Conservation (phyloP, 1,140 invertebrate genomes). For the Notospermus geniculatus region DNA sequence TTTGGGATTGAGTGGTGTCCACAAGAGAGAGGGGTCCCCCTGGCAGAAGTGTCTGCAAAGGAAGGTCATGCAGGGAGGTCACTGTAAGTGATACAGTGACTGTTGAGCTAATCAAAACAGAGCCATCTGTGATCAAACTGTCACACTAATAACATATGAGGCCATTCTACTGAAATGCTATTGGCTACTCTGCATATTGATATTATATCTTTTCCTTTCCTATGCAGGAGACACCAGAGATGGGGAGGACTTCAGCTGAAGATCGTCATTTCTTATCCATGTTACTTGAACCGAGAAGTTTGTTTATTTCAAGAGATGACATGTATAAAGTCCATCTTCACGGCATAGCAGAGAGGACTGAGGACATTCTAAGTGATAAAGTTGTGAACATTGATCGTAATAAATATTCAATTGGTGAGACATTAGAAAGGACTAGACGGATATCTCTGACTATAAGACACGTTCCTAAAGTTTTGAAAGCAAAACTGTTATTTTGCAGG, state of each 20-base stretch:
- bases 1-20: no score
- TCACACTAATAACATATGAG: no score
- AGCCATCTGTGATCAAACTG: no score
- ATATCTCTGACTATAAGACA: constrained; percentile 91
- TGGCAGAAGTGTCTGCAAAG: no score
- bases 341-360: constrained; percentile 75
- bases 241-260: constrained; percentile 31
- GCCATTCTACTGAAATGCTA: neutral
- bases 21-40: no score
- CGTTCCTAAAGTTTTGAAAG: constrained; percentile 85
- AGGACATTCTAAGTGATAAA: constrained; percentile 68
- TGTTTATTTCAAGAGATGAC: constrained; percentile 79
- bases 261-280: constrained; percentile 62
- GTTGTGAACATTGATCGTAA: constrained; percentile 65
- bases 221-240: neutral
- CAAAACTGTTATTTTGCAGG: constrained; percentile 48
- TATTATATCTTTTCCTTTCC: no score
- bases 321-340: constrained; percentile 86
- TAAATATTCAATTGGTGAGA: constrained; percentile 32
- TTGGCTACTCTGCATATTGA: no score
- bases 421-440: constrained; percentile 68
- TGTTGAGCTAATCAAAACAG: no score
- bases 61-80: no score
- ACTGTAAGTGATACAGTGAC: no score
- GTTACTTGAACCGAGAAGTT: constrained; percentile 81